These are phyloP conservation scores for Campoletis sonorensis DNA, from an alignment of 1,140 invertebrate species.

Conservation along the genomic window DNA sequence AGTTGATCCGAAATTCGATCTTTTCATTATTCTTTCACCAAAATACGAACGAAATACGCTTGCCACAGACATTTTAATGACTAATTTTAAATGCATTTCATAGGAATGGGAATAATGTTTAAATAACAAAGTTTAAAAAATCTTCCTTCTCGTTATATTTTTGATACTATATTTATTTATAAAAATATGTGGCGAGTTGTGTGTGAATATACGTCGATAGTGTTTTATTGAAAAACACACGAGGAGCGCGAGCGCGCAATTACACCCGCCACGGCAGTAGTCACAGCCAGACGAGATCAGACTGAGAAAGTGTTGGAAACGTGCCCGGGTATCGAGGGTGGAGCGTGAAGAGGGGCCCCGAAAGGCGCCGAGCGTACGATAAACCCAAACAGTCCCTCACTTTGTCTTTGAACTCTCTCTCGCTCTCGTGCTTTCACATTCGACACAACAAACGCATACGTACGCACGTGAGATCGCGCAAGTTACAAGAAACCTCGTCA, in stretches of 20 bases:
- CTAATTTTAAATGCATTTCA: constrained; percentile 69
- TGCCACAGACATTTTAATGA: constrained; percentile 66
- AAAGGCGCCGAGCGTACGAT: constrained; percentile 18
- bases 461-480: background rate
- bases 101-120: constrained; percentile 8
- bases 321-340: background rate
- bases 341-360: background rate
- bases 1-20: constrained; percentile 69
- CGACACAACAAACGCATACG: too few species aligned
- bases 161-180: background rate
- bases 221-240: background rate
- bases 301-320: constrained; percentile 14
- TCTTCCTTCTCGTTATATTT: background rate
- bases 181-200: background rate
- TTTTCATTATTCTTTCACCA: constrained; percentile 62
- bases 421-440: background rate
- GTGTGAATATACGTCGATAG: background rate
- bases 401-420: constrained; percentile 6
- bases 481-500: background rate
- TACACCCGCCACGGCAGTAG: constrained; percentile 17
- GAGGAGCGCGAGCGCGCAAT: constrained; percentile 9
- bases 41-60: constrained; percentile 68
- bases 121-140: background rate
- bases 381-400: constrained; percentile 7
- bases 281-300: constrained; percentile 35